A percentile compares a stretch with the other conserved stretches of the same genome.
phyloP scores from a whole-genome alignment of 2,888 invertebrate species.

The Agrilus cyanescens region DNA sequence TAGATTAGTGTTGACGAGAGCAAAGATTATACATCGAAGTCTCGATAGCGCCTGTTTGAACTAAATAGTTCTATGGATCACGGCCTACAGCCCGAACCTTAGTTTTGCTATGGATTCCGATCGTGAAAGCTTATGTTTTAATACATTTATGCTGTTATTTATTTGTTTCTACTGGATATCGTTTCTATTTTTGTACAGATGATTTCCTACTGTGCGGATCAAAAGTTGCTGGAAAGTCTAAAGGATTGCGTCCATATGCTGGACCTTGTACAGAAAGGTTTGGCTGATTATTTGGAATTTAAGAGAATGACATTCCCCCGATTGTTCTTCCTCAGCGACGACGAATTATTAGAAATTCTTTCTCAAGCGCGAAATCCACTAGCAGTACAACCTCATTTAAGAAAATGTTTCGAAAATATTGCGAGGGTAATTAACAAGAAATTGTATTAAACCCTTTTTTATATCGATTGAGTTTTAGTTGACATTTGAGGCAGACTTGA shows the following conservation, averaged over 20 bases:
- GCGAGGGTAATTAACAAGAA: conserved; percentile 37
- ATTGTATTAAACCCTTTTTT: background rate
- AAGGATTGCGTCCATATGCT: conserved; percentile 57
- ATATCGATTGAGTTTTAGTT: conserved; percentile 34
- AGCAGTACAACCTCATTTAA: conserved; percentile 70
- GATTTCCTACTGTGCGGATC: conserved; percentile 51
- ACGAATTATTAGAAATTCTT: conserved; percentile 68
- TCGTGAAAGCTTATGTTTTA: too few species aligned
- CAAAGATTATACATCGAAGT: too few species aligned
- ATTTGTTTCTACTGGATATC: background rate
- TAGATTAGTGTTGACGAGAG: too few species aligned
- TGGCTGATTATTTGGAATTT: conserved; percentile 66
- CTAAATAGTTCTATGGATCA: too few species aligned
- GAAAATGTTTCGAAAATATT: conserved; percentile 74
- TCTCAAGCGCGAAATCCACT: conserved; percentile 67
- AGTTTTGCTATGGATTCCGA: too few species aligned
- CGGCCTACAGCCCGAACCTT: too few species aligned
- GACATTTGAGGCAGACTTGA: conserved; percentile 54
- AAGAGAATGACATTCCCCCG: conserved; percentile 64
- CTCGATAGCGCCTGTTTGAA: too few species aligned
- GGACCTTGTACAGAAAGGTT: conserved; percentile 61
- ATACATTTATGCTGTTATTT: conserved; percentile 4
- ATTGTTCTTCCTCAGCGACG: conserved; percentile 74
- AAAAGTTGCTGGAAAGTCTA: conserved; percentile 53
- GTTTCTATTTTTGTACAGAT: conserved; percentile 35